Conservation (phyloP, 92 coral and sea anemone genomes). For the Actinostola sp. region DNA sequence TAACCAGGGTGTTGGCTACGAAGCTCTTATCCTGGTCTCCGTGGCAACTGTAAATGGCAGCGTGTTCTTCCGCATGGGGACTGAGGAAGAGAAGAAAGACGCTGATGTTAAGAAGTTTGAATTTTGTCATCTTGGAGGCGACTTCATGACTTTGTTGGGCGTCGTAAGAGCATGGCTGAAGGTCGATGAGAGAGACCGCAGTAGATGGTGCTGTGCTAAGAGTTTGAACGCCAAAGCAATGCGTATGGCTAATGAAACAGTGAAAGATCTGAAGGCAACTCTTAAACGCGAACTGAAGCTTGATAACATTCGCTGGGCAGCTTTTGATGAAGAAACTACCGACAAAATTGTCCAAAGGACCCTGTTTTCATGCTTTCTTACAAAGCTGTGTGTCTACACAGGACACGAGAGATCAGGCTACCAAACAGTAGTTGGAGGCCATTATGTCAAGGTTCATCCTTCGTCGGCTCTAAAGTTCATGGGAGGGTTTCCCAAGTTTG, state of each 20-base stretch:
- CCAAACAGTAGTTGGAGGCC: conserved; percentile 56
- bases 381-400: conserved; percentile 74
- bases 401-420: conserved; percentile 93
- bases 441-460: conserved; percentile 80
- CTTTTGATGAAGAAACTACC: conserved; percentile 21
- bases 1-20: conserved; percentile 71
- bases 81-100: conserved; percentile 79
- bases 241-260: conserved; percentile 85
- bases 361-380: conserved; percentile 68
- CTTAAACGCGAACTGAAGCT: conserved; percentile 55
- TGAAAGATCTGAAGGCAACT: conserved; percentile 72
- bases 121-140: conserved; percentile 90
- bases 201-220: conserved; percentile 80
- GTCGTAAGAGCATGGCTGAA: conserved; percentile 63
- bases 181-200: conserved; percentile 47
- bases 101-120: conserved; percentile 78
- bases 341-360: conserved; percentile 68
- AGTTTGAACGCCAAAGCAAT: conserved; percentile 90
- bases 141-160: conserved; percentile 78
- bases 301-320: conserved; percentile 13
- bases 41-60: conserved; percentile 80
- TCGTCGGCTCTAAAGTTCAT: conserved; percentile 85
- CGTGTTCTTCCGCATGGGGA: conserved; percentile 93
- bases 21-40: conserved; percentile 71
- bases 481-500: conserved; percentile 73